Percentiles rank a stretch among this genome's conserved stretches.
phyloP scores from a whole-genome alignment of 2,797 vertebrate species.

The Gymnopithys bicolor region DNA sequence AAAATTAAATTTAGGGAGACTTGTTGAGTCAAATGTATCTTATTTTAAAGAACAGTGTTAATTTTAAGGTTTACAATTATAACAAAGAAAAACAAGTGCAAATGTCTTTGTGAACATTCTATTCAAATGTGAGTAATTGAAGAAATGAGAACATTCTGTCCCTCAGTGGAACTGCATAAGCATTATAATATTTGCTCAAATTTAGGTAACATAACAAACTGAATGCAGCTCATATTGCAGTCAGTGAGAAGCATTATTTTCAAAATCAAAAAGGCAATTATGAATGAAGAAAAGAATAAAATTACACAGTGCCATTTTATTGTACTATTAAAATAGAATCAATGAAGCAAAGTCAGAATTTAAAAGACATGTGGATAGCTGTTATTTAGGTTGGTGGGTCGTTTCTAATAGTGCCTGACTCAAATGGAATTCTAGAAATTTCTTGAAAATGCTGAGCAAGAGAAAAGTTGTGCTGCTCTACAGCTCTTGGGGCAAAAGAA shows the following conservation, averaged over 20 bases:
- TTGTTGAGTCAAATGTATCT: background rate
- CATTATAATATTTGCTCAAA: conserved; percentile 59
- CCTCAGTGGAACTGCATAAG: background rate
- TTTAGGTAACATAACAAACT: conserved; percentile 68
- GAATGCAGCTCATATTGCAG: conserved; percentile 63
- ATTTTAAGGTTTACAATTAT: conserved; percentile 39
- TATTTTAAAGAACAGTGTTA: conserved; percentile 12
- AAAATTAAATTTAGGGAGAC: conserved; percentile 17
- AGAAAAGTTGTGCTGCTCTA: background rate
- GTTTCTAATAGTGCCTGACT: background rate
- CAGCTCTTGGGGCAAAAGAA: background rate
- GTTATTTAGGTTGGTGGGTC: conserved; percentile 14
- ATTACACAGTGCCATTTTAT: conserved; percentile 44
- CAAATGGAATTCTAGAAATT: conserved; percentile 43
- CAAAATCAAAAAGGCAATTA: conserved; percentile 72
- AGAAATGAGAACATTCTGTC: conserved; percentile 63
- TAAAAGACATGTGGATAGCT: conserved; percentile 11
- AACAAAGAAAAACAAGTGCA: conserved; percentile 33
- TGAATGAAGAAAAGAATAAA: conserved; percentile 57
- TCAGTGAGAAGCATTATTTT: conserved; percentile 67
- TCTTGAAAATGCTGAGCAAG: conserved; percentile 5
- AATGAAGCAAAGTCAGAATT: conserved; percentile 6
- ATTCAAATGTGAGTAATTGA: conserved; percentile 58
- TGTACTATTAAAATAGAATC: conserved; percentile 48
- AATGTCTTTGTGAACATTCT: conserved; percentile 49